phyloP scores from a whole-genome alignment of 1,140 invertebrate species.

The Tetragonula clypearis region DNA sequence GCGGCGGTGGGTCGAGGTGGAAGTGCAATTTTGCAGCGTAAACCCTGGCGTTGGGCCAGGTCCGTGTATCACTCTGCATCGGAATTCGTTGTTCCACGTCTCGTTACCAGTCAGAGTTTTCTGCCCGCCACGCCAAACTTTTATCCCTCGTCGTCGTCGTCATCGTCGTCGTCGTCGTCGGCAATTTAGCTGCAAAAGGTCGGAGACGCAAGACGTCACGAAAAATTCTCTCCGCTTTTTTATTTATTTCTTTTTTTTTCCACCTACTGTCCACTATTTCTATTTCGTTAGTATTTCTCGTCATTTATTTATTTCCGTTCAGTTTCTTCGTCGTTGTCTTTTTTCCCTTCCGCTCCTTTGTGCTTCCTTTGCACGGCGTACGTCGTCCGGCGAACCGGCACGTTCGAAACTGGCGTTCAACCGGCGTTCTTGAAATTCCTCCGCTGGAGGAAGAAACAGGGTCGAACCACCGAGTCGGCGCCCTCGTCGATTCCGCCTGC shows the following conservation, averaged over 20 bases:
- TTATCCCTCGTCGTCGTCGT: constrained; percentile 41
- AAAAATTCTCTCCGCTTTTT: constrained; percentile 3
- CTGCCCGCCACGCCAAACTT: constrained; percentile 56
- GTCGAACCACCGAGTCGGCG: constrained; percentile 8
- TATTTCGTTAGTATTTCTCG: too few relatives aligned
- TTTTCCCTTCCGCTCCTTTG: too few relatives aligned
- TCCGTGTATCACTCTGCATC: constrained; percentile 75
- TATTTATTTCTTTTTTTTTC: too few relatives aligned
- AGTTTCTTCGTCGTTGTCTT: background rate
- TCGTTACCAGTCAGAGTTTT: constrained; percentile 74
- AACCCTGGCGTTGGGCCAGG: constrained; percentile 72
- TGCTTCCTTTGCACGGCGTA: background rate
- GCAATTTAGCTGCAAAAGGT: constrained; percentile 46
- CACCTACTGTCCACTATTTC: too few relatives aligned
- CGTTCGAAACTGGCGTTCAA: constrained; percentile 4
- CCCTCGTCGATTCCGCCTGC: constrained; percentile 17
- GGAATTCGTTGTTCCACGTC: constrained; percentile 77
- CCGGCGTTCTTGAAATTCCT: constrained; percentile 33
- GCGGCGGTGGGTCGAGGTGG: constrained; percentile 53
- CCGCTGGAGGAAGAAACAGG: constrained; percentile 24
- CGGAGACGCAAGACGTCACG: constrained; percentile 27
- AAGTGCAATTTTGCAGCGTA: constrained; percentile 74
- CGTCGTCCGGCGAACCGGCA: background rate
- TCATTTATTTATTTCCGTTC: background rate
- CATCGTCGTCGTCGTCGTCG: constrained; percentile 6